A percentile compares a stretch with the other conserved stretches of the same genome.
Evolutionary conservation across 2,797 vertebrate species (phyloP).

Genomic region (Enteromius afrohamiltoni): DNA sequence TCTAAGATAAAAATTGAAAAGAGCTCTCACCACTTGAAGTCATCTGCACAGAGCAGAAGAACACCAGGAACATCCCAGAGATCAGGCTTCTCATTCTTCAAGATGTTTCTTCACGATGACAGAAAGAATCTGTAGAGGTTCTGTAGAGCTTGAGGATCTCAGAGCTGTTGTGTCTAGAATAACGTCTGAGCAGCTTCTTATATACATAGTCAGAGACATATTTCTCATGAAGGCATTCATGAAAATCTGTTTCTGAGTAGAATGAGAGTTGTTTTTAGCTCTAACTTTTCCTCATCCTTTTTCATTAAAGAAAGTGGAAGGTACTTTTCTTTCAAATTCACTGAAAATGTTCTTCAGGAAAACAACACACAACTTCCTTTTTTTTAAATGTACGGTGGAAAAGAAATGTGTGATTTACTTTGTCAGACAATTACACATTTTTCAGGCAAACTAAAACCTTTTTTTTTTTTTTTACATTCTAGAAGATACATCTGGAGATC

Average conservation of each 20-base stretch:
- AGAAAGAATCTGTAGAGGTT: neutral
- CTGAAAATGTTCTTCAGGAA: neutral
- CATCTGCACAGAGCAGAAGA: conserved; percentile 35
- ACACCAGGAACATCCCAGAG: conserved; percentile 40
- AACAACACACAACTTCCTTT: neutral
- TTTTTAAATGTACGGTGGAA: no score
- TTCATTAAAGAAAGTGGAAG: neutral
- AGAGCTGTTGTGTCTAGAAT: neutral
- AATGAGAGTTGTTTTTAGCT: neutral
- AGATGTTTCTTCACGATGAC: neutral
- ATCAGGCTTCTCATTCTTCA: conserved; percentile 34
- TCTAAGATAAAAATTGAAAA: no score
- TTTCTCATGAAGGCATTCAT: neutral
- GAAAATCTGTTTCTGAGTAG: neutral
- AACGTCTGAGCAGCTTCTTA: neutral
- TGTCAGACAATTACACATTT: neutral
- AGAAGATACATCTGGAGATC: no score
- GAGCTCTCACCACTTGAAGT: conserved; percentile 28
- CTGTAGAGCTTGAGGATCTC: conserved; percentile 19
- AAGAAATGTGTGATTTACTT: no score
- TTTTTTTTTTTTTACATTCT: no score
- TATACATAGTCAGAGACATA: neutral
- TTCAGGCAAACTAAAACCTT: no score
- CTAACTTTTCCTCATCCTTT: neutral
- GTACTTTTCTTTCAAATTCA: neutral